Base-by-base conservation (phyloP, 2,888 invertebrate species). In the Lapara coniferarum region DNA sequence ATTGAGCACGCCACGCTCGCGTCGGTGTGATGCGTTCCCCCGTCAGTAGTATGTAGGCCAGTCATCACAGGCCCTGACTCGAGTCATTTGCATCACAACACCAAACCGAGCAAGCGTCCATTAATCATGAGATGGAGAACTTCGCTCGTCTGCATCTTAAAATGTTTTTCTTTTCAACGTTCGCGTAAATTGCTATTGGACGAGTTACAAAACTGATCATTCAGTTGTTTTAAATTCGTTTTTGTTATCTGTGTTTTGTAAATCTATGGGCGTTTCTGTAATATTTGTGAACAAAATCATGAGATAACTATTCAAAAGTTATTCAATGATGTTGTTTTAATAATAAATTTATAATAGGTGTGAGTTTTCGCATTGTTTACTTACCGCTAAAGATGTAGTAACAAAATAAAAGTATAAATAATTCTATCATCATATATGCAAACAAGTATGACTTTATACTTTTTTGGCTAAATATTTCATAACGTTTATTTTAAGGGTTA, bases 71-170 rank as follows among this genome's bases (percentile, higher is more conserved):
- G 55, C 75, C 80, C 79, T 80, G 84, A 81, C 81, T 83, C 78
- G 77, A 82, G 85, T 83, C 84, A 86, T 87, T 86, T 86, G 85
- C 87, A 87, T 87, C 83, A 82, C 84, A 86, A 85, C 84, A 83
- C 71, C 63, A 78, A 78, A 81, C 81, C 74, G 77, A 80, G 80
- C 77, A 63, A 78, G 77, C 80, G 75, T 83, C 82, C 82, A 84
- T 86, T 85, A 84, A 85, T 85, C 83, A 84, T 76, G 77, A 75
- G 77, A 80, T 74, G 75, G 58, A 77, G 66, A 72, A 72, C 71
- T 68, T 72, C 66, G 71, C 63, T 63, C 49, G 46, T 63, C 49
- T 63, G 63, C 63, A 49, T 63, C 63, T 49, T 63, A 63, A 63
- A 63, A 49, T 63, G 63, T 46, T 63, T 63, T 63, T 63, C 63